Evolutionary conservation across 2,888 invertebrate genomes (phyloP).

Genomic region (Trissoscelio sp.): DNA sequence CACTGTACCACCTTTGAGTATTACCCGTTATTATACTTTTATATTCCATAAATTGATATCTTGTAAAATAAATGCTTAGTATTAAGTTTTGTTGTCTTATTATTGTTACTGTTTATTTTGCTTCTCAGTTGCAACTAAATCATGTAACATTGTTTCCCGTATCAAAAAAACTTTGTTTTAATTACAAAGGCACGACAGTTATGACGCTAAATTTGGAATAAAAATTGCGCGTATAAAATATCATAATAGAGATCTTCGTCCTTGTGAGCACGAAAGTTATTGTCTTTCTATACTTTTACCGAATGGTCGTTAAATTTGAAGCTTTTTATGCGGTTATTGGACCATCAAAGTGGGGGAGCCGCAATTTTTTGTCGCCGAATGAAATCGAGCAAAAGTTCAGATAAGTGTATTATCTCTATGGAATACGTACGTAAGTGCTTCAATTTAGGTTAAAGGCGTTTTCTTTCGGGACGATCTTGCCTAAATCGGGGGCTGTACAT

Average conservation of each 20-base stretch:
- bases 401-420: slow-evolving; percentile 12
- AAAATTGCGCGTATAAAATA: neutral
- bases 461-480: neutral
- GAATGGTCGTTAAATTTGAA: slow-evolving; percentile 2
- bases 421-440: slow-evolving; percentile 21
- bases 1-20: no score
- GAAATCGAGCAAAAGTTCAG: slow-evolving; percentile 16
- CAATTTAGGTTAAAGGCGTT: slow-evolving; percentile 3
- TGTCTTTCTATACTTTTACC: neutral
- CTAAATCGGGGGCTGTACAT: neutral
- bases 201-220: neutral
- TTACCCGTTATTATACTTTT: no score
- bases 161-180: neutral
- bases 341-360: neutral
- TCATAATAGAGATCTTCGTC: neutral
- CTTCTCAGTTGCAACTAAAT: neutral
- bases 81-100: no score
- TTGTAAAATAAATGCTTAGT: no score
- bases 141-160: slow-evolving; percentile 5
- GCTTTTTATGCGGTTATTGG: neutral
- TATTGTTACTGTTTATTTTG: no score
- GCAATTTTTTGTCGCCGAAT: slow-evolving; percentile 4
- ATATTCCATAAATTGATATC: no score
- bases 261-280: neutral
- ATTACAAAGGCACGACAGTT: neutral